Conservation (phyloP, 2,888 invertebrate genomes). For the Omphaloscelis lunosa region DNA sequence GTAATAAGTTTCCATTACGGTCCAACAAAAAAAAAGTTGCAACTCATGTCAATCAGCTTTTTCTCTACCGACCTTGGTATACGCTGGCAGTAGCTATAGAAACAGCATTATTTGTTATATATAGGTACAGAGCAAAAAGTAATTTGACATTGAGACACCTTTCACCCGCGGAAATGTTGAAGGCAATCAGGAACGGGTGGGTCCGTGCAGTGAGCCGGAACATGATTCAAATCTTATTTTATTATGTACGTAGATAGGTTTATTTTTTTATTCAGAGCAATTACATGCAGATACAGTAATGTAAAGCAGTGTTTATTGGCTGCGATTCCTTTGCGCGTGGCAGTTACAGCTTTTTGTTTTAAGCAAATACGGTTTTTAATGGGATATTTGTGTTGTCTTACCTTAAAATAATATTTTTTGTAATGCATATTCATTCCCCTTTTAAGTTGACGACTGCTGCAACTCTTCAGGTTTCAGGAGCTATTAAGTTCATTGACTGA, state of each 20-base stretch:
- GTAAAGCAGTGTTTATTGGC: neutral
- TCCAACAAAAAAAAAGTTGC: constrained; percentile 19
- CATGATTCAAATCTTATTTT: constrained; percentile 26
- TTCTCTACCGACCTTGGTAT: constrained; percentile 60
- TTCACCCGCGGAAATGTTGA: constrained; percentile 78
- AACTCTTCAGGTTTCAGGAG: neutral
- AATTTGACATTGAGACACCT: constrained; percentile 79
- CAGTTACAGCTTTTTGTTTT: neutral
- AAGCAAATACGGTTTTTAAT: neutral
- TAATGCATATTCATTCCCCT: too few relatives aligned
- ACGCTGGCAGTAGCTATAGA: constrained; percentile 24
- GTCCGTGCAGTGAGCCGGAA: constrained; percentile 53
- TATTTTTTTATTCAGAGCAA: neutral
- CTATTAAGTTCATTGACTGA: neutral
- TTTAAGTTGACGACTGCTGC: neutral
- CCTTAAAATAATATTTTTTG: neutral
- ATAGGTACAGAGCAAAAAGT: constrained; percentile 57
- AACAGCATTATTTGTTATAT: constrained; percentile 58
- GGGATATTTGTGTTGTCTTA: neutral
- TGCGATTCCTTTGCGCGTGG: neutral
- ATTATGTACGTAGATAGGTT: neutral
- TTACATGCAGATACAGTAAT: neutral
- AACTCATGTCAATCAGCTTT: constrained; percentile 36
- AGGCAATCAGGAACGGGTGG: constrained; percentile 78
- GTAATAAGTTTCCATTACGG: neutral